Conservation (phyloP, 2,888 invertebrate genomes). For the Leptinotarsa rubiginosa region DNA sequence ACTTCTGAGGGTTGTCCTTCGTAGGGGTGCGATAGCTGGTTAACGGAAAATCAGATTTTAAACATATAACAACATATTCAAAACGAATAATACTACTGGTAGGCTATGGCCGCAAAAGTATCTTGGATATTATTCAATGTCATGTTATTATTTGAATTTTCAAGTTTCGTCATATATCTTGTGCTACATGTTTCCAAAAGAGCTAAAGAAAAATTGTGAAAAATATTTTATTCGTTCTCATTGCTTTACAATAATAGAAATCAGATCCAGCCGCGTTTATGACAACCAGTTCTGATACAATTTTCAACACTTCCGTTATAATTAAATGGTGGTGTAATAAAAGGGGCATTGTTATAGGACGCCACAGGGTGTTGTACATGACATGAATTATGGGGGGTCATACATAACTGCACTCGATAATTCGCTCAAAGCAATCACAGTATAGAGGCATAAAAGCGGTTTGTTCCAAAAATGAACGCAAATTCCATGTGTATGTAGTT, state of each 20-base stretch:
- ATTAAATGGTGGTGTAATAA: slow-evolving; percentile 45
- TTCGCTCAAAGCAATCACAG: slow-evolving; percentile 25
- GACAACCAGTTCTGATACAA: slow-evolving; percentile 37
- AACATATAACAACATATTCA: too few relatives aligned
- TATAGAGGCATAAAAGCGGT: slow-evolving; percentile 26
- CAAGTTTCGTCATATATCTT: too few relatives aligned
- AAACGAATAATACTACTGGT: too few relatives aligned
- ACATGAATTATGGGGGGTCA: slow-evolving; percentile 39
- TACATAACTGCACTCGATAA: slow-evolving; percentile 36
- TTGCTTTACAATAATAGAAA: slow-evolving; percentile 6
- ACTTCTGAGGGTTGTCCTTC: too few relatives aligned
- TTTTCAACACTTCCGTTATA: slow-evolving; percentile 45
- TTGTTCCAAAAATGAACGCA: slow-evolving; percentile 12
- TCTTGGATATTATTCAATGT: too few relatives aligned
- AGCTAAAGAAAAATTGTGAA: too few relatives aligned
- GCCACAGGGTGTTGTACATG: slow-evolving; percentile 56
- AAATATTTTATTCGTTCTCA: too few relatives aligned
- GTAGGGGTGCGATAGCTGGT: too few relatives aligned
- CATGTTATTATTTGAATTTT: too few relatives aligned
- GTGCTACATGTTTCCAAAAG: too few relatives aligned
- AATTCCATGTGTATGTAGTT: slow-evolving; percentile 14
- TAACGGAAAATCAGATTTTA: too few relatives aligned
- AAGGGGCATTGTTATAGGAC: slow-evolving; percentile 55
- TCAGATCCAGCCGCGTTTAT: slow-evolving; percentile 15
- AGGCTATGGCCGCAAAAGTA: too few relatives aligned